These are phyloP conservation scores for Tinea pellionella DNA, from an alignment of 2,888 invertebrate genomes.

Conservation along the genomic window DNA sequence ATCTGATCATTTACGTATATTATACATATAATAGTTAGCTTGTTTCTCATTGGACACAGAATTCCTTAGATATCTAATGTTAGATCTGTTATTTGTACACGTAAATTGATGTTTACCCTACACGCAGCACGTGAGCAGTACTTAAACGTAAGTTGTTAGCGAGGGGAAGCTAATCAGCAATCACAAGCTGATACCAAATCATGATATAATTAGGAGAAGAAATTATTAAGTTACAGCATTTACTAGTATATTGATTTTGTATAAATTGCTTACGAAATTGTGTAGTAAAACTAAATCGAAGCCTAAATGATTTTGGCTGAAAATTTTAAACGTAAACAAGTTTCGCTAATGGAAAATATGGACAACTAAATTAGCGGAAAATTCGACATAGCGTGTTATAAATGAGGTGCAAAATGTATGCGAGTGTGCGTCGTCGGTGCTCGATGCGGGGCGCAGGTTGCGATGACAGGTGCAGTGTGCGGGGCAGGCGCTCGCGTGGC, in stretches of 20 bases:
- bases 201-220: neutral
- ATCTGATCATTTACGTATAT: conserved; percentile 2
- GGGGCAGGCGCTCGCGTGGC: conserved; percentile 65
- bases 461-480: conserved; percentile 46
- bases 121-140: neutral
- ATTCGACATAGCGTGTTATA: neutral
- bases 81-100: neutral
- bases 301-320: too few relatives aligned
- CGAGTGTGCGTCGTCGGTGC: neutral
- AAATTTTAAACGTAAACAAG: neutral
- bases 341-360: neutral
- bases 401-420: conserved; percentile 6
- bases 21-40: neutral
- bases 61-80: too few relatives aligned
- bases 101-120: neutral
- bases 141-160: conserved; percentile 13
- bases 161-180: conserved; percentile 5
- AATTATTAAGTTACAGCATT: too few relatives aligned
- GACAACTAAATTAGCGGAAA: neutral
- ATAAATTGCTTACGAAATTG: too few relatives aligned
- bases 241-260: too few relatives aligned
- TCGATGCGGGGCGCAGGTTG: conserved; percentile 10
- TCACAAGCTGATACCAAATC: neutral
- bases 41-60: too few relatives aligned
- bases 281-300: too few relatives aligned